Evolutionary conservation across 2,888 invertebrate species (phyloP).

Genomic region (Cyrtodaria siliqua): DNA sequence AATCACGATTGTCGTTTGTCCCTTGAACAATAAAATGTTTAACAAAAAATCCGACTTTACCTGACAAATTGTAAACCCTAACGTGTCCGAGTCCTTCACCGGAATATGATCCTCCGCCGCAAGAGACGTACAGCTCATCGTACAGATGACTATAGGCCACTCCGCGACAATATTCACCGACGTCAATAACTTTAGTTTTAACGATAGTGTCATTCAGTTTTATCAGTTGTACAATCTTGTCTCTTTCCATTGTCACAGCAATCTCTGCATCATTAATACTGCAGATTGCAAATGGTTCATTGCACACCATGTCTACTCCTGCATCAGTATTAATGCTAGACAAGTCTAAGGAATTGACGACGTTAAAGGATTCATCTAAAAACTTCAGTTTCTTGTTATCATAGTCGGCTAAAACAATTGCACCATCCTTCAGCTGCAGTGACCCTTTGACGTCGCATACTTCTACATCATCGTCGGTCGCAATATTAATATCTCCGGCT

Average conservation of each 20-base stretch:
- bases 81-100: slow-evolving; percentile 46
- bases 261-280: slow-evolving; percentile 8
- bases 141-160: slow-evolving; percentile 16
- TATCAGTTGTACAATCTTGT: slow-evolving; percentile 22
- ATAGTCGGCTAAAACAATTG: slow-evolving; percentile 32
- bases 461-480: not conserved
- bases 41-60: not conserved
- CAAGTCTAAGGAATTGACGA: not conserved
- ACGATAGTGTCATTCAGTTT: not conserved
- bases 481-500: no score
- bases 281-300: slow-evolving; percentile 39
- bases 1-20: no score
- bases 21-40: no score
- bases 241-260: slow-evolving; percentile 25
- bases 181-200: slow-evolving; percentile 2
- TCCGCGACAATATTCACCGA: slow-evolving; percentile 44
- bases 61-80: slow-evolving; percentile 15
- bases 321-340: not conserved
- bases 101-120: slow-evolving; percentile 37
- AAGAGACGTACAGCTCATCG: slow-evolving; percentile 41
- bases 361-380: not conserved
- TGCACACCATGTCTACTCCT: not conserved
- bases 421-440: slow-evolving; percentile 7
- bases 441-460: slow-evolving; percentile 6
- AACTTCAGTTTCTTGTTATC: slow-evolving; percentile 20